Percentiles rank a stretch among this genome's conserved stretches.
Evolutionary conservation across 2,113 vertebrate genomes (phyloP).

Genomic region (Mohoua ochrocephala): DNA sequence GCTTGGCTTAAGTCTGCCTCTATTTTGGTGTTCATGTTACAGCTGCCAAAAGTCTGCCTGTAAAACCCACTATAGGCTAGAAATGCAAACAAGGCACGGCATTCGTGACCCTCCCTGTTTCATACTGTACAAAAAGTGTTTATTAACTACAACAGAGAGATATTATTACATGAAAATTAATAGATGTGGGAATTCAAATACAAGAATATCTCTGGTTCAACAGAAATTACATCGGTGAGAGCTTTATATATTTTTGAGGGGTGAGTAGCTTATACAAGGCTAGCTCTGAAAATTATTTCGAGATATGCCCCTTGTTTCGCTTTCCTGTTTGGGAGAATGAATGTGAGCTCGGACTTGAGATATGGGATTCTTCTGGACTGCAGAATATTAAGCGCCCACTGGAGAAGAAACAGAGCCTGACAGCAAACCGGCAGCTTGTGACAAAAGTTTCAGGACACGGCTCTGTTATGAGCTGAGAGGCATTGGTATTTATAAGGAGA

Average conservation of each 20-base stretch:
- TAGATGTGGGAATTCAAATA: neutral
- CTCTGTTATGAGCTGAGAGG: neutral
- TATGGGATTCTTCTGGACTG: neutral
- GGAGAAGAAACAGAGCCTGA: neutral
- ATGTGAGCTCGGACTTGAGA: neutral
- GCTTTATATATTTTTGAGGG: neutral
- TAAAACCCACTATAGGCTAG: neutral
- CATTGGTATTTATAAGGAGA: neutral
- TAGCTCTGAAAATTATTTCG: neutral
- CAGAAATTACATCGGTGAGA: neutral
- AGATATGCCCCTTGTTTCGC: neutral
- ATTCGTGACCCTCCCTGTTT: neutral
- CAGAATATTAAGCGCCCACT: neutral
- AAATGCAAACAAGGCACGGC: neutral
- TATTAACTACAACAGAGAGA: neutral
- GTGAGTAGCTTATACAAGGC: neutral
- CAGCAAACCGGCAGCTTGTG: neutral
- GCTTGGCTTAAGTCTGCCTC: slow-evolving; percentile 14
- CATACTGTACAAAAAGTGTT: neutral
- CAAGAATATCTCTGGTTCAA: neutral
- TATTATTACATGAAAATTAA: neutral
- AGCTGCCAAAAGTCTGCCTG: neutral
- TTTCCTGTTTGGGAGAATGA: neutral
- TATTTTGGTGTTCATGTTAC: neutral
- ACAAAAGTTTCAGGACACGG: neutral